Conservation (phyloP, 2,797 vertebrate genomes). For the Enteromius anoplus region DNA sequence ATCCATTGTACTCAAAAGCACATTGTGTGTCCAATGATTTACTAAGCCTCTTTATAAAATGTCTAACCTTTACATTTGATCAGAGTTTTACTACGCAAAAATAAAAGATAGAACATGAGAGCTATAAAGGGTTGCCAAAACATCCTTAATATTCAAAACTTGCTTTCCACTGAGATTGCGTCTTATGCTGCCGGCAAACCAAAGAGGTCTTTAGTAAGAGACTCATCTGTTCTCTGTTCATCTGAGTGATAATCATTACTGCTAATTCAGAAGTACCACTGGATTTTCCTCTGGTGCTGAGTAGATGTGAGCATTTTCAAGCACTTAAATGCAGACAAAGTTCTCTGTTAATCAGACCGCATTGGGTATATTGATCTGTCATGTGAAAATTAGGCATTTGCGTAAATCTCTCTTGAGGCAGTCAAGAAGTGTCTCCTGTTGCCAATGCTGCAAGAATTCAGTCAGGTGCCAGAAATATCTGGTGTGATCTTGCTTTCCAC, state of each 20-base stretch:
- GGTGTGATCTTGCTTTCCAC: conserved; percentile 51
- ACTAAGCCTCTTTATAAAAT: conserved; percentile 5
- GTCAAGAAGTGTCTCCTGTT: conserved; percentile 5
- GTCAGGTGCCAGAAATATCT: conserved; percentile 45
- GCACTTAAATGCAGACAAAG: conserved; percentile 11
- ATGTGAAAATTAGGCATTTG: conserved; percentile 9
- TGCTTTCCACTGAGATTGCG: neutral
- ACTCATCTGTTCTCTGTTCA: conserved; percentile 19
- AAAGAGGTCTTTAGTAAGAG: conserved; percentile 21
- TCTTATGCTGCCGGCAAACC: neutral
- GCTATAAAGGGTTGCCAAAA: neutral
- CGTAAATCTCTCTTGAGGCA: conserved; percentile 20
- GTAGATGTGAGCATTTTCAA: conserved; percentile 26
- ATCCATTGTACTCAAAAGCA: conserved; percentile 2
- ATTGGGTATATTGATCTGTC: conserved; percentile 23
- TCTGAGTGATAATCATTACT: conserved; percentile 24
- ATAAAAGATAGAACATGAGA: neutral
- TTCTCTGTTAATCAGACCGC: conserved; percentile 20
- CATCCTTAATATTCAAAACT: neutral
- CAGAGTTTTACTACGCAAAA: neutral
- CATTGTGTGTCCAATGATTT: neutral
- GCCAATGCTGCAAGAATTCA: conserved; percentile 16
- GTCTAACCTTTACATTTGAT: neutral
- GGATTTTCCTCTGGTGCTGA: conserved; percentile 6
- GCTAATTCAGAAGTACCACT: neutral